These are phyloP conservation scores for Tridacna gigas DNA, from an alignment of 2,888 invertebrate genomes.

Conservation along the genomic window DNA sequence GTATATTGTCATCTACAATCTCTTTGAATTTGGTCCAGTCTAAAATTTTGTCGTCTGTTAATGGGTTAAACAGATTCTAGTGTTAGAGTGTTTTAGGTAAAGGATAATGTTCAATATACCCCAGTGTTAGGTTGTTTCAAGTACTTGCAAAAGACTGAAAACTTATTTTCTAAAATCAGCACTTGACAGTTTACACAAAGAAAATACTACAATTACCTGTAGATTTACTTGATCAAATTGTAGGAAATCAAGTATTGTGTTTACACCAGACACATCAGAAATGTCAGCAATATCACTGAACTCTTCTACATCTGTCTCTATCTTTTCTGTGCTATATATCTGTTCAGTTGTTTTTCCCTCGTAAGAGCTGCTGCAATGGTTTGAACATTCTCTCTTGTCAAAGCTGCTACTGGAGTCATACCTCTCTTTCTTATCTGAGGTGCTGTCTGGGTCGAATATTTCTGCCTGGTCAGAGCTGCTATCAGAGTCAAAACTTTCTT, in stretches of 20 bases:
- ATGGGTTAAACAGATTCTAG: too few species aligned
- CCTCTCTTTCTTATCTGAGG: background rate
- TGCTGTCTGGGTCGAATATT: background rate
- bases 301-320: constrained; percentile 1
- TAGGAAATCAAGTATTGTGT: background rate
- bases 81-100: background rate
- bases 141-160: background rate
- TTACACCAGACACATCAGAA: background rate
- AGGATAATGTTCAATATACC: background rate
- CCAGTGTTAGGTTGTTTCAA: background rate
- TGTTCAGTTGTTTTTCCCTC: background rate
- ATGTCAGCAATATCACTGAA: constrained; percentile 5
- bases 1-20: too few species aligned
- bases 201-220: background rate
- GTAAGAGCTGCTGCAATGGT: background rate
- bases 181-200: background rate
- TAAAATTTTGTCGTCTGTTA: too few species aligned
- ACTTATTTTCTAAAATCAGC: background rate
- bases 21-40: too few species aligned
- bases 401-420: too few species aligned
- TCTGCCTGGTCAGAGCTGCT: constrained; percentile 3
- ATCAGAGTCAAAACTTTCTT: background rate
- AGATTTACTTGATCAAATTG: constrained; percentile 2
- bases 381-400: background rate
- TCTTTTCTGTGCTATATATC: background rate